phyloP scores from a whole-genome alignment of 2,113 vertebrate genomes.

The Apistogramma diplotaenia region DNA sequence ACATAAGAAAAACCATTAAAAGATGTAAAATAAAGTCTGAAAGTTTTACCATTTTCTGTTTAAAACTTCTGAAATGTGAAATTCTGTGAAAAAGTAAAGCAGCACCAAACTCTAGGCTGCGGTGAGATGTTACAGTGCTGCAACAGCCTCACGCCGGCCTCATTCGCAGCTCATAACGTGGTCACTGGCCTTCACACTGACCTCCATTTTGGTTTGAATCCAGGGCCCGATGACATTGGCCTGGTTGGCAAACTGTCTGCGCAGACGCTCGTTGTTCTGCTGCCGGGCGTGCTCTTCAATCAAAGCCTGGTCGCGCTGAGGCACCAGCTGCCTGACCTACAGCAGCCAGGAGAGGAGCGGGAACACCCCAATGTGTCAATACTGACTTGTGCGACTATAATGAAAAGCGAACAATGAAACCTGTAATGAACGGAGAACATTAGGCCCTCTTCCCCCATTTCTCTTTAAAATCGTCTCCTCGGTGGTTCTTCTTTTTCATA shows the following conservation, averaged over 20 bases:
- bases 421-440: neutral
- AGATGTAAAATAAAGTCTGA: neutral
- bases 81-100: neutral
- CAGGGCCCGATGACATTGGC: conserved; percentile 97
- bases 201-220: conserved; percentile 99
- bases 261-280: conserved; percentile 94
- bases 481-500: accelerated
- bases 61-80: neutral
- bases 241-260: conserved; percentile 94
- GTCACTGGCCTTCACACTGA: conserved; percentile 50
- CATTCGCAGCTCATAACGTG: neutral
- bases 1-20: neutral
- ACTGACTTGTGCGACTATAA: neutral
- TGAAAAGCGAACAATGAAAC: neutral
- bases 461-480: neutral
- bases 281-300: conserved; percentile 94
- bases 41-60: neutral
- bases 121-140: neutral
- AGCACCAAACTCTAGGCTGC: neutral
- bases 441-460: neutral
- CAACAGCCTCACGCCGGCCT: neutral
- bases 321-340: conserved; percentile 94
- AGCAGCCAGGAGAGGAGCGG: neutral
- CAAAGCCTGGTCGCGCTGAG: conserved; percentile 92
- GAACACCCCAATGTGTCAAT: neutral